Evolutionary conservation across 2,888 invertebrate genomes (phyloP).

Genomic region (Molorchus minor): DNA sequence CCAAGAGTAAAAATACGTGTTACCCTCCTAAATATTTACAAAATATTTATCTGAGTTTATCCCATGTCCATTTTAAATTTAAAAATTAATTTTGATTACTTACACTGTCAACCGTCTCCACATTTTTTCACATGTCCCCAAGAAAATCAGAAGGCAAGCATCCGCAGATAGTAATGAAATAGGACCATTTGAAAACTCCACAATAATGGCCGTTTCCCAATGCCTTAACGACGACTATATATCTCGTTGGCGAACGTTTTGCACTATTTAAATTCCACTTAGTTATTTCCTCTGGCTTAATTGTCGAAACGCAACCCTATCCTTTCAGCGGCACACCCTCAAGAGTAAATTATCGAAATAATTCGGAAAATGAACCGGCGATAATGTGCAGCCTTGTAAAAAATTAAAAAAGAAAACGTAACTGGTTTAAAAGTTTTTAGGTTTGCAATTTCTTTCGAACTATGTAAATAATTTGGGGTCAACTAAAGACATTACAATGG

Average conservation of each 20-base stretch:
- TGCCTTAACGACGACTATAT: slow-evolving; percentile 44
- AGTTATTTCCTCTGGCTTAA: slow-evolving; percentile 36
- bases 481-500: too few species aligned
- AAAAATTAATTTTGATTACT: too few species aligned
- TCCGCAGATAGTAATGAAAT: slow-evolving; percentile 17
- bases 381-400: too few species aligned
- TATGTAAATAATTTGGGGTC: too few species aligned
- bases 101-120: neutral
- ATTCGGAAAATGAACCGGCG: slow-evolving; percentile 41
- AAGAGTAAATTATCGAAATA: slow-evolving; percentile 40
- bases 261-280: slow-evolving; percentile 45
- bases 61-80: too few species aligned
- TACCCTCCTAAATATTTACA: too few species aligned
- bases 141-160: slow-evolving; percentile 6
- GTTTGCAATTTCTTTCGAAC: too few species aligned
- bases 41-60: too few species aligned
- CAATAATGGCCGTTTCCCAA: slow-evolving; percentile 42
- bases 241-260: slow-evolving; percentile 42
- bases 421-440: too few species aligned
- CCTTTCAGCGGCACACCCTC: slow-evolving; percentile 43
- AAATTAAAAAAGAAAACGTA: too few species aligned
- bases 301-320: slow-evolving; percentile 45
- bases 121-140: slow-evolving; percentile 22
- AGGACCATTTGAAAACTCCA: slow-evolving; percentile 36
- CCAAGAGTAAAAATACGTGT: too few species aligned